Evolutionary conservation across 2,888 invertebrate species (phyloP), one percentile per base, ranked within the genome.

Genomic region (Griposia aprilina): DNA sequence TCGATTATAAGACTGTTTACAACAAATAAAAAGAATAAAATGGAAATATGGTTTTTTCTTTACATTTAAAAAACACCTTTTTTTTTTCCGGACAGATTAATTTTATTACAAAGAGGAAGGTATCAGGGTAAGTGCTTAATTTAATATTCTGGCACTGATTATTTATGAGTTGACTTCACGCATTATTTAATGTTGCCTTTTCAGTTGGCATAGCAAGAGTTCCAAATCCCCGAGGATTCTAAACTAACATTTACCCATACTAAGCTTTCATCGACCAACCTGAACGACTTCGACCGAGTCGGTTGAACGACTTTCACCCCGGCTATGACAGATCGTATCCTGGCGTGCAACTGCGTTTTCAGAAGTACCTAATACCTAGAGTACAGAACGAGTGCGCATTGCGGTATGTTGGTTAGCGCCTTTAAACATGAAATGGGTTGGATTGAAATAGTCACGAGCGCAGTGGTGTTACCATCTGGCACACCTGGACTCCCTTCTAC

Each of bases 1-100:
- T 96, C 95, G 95, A 95, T 95, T 92, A 95, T 96, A 96, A 96
- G 96, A 96, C 96, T 96, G 96, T 96, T 96, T 96, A 94, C 93
- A 94, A 95, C 92, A 94, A 95, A 94, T 94, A 94, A 95, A 96
- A 92, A 92, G 75, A 90, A 91, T 93, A 87, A 86, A 93, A 87
- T 74, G 1, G 17, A 65, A 17, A 13, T 0, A 0, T n/a, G 6
- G 10, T 50, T 30, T 30, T 30, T 77, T 52, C 0, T 52, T 45
- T 6, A 80, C 30, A 17, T 52, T 8, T 7, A 7, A 26, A 26
- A 10, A 4, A 1, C 10, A 3, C 7, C 3, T 30, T n/a, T n/a
- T 75, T 48, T 26, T 15, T 26, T 50, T 11, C 15, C 15, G 70
- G 20, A n/a, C 17, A 50, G 10, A 36, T 5, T 52, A 17, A 48